Evolutionary conservation across 2,113 vertebrate species (phyloP), one percentile per base, ranked within the genome.

Genomic region (Nibea coibor): DNA sequence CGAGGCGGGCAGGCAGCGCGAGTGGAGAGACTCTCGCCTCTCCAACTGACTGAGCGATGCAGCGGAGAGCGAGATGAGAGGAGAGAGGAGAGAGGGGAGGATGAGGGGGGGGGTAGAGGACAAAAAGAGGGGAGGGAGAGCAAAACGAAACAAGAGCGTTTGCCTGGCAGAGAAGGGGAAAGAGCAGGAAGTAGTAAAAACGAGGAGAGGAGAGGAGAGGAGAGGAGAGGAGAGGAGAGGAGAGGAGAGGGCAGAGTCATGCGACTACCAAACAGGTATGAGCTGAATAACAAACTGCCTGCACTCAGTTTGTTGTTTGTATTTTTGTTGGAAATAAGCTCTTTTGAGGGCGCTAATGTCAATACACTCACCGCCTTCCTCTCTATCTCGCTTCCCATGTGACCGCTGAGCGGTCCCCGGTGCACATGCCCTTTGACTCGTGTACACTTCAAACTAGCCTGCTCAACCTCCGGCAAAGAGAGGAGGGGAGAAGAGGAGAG

Each of bases 211-310:
- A 65, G 56, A n/a, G 2, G 26, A 24, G 12, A 12, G 17, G 16
- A 35, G 5, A 43, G 12, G 1, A 64, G 14, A 64, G 22, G 1
- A 74, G 87, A 59, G 31, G 1, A 42, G 22, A 43, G 48, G n/a
- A 35, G 58, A 70, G 22, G 16, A 10, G 48, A 64, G 50, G 19
- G 8, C 1, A 77, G 64, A 69, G 69, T 59, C 74, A 82, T 89
- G 88, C 43, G 85, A 85, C 86, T 67, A 73, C 66, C 26, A 43
- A 86, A 87, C 89, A 90, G 89, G 82, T 91, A 88, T 89, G 88
- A 93, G 91, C 81, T 78, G 93, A 93, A 94, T 94, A 92, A 90
- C 91, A 94, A 94, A 94, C 86, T 78, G 73, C 57, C 70, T 53
- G 22, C 0, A 15, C 80, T 80, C 53, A 10, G 31, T 64, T 51